A percentile compares a stretch with the other conserved stretches of the same genome.
Conservation (phyloP, 2,888 invertebrate species). For the Acanthacorydalis orientalis region DNA sequence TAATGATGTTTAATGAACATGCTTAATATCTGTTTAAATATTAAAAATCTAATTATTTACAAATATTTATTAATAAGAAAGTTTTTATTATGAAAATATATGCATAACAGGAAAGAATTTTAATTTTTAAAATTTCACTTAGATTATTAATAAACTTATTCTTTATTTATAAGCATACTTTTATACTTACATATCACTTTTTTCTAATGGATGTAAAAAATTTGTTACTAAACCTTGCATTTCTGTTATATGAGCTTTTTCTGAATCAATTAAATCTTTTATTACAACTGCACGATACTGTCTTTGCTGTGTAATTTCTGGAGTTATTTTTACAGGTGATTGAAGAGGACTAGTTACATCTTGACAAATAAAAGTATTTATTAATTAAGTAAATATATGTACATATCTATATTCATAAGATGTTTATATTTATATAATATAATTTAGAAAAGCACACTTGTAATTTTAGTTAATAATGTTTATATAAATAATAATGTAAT, state of each 20-base stretch:
- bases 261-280: slow-evolving; percentile 83
- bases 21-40: too few relatives aligned
- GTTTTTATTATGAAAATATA: too few relatives aligned
- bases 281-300: slow-evolving; percentile 73
- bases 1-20: too few relatives aligned
- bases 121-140: neutral
- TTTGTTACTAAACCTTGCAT: slow-evolving; percentile 70
- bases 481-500: too few relatives aligned
- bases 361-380: slow-evolving; percentile 14
- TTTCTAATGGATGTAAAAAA: slow-evolving; percentile 75
- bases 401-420: too few relatives aligned
- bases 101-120: too few relatives aligned
- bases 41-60: too few relatives aligned
- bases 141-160: neutral
- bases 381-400: too few relatives aligned
- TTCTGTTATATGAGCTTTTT: slow-evolving; percentile 79
- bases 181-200: slow-evolving; percentile 64
- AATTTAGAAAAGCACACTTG: too few relatives aligned
- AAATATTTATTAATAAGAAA: too few relatives aligned
- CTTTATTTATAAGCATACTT: neutral
- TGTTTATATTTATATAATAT: too few relatives aligned
- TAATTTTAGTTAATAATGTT: too few relatives aligned
- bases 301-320: slow-evolving; percentile 46
- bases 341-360: slow-evolving; percentile 40
- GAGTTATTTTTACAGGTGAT: slow-evolving; percentile 45